Evolutionary conservation across 2,113 vertebrate species (phyloP), one percentile per base, ranked within the genome.

Genomic region (Cochlearius cochlearius): DNA sequence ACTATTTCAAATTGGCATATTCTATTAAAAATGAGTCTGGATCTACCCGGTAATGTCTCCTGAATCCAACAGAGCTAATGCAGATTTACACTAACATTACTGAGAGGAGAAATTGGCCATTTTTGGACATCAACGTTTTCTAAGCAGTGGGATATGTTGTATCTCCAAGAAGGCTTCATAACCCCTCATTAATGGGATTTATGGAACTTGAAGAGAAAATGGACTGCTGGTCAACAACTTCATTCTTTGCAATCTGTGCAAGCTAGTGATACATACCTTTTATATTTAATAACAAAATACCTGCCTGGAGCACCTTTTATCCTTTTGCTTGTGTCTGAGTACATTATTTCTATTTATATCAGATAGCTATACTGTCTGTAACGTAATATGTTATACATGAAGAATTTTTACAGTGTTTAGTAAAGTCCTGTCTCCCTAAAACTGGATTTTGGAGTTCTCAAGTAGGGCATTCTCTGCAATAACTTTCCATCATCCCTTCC

Each of bases 401-500:
- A 72, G 86, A 83, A 30, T 91, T 96, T 97, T 96, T 91, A 90
- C 50, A n/a, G 50, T 43, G 18, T 52, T 94, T 84, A 63, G 66
- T 88, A 49, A 87, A 94, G 93, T 86, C 94, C 86, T 91, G 80
- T 90, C 91, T 96, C 59, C 56, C 71, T 86, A 69, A 95, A 92
- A 96, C 10, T 90, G 47, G 83, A 89, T 71, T 90, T 69, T 94
- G 15, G 84, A 71, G 86, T 85, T 77, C 69, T 75, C 86, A 85
- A 92, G 47, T 81, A 90, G 94, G 95, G 72, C 73, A 92, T 95
- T 97, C 81, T 94, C 68, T 96, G 86, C 84, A 95, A 94, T 94
- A 96, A 97, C 96, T 98, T 98, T 98, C 97, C 96, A 78, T 94
- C 76, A 29, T 82, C 41, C 3, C 74, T 92, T 97, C 97, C 98